phyloP scores from a whole-genome alignment of 2,888 invertebrate genomes.

The Pegoplata infirma region DNA sequence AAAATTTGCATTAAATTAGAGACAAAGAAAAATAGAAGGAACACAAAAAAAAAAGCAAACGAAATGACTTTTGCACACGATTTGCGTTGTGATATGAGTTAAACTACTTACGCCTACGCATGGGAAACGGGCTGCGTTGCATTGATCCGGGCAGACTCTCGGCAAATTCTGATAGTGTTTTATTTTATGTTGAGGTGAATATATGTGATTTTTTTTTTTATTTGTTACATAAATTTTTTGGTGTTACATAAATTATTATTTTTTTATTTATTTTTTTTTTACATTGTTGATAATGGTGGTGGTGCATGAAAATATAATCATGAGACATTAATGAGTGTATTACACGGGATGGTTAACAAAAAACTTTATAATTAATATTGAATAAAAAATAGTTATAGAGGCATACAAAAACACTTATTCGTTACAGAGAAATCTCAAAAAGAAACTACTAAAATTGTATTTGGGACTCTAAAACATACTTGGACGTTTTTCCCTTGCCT shows the following conservation, averaged over 20 bases:
- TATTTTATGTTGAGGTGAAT: slow-evolving; percentile 40
- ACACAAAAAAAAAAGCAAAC: slow-evolving; percentile 22
- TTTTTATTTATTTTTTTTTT: slow-evolving; percentile 24
- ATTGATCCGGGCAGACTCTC: slow-evolving; percentile 91
- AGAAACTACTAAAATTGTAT: too few relatives aligned
- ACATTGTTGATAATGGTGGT: slow-evolving; percentile 7
- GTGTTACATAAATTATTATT: too few relatives aligned
- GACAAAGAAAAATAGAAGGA: not conserved
- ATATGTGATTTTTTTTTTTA: slow-evolving; percentile 56
- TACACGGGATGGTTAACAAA: slow-evolving; percentile 25
- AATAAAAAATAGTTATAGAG: too few relatives aligned
- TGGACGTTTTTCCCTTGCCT: too few relatives aligned
- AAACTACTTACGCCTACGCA: slow-evolving; percentile 88
- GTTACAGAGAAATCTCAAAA: too few relatives aligned
- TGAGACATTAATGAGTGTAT: slow-evolving; percentile 51
- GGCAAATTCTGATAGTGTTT: slow-evolving; percentile 84
- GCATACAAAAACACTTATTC: too few relatives aligned
- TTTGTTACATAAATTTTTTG: slow-evolving; percentile 35
- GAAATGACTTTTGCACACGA: slow-evolving; percentile 34
- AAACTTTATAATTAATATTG: not conserved
- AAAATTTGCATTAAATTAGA: slow-evolving; percentile 21
- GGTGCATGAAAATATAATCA: slow-evolving; percentile 66
- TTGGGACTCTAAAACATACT: too few relatives aligned
- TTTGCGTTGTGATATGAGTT: slow-evolving; percentile 50
- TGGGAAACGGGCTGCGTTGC: slow-evolving; percentile 91